Evolutionary conservation across 2,113 vertebrate genomes (phyloP), one percentile per base, ranked within the genome.

Genomic region (Tetrax tetrax): DNA sequence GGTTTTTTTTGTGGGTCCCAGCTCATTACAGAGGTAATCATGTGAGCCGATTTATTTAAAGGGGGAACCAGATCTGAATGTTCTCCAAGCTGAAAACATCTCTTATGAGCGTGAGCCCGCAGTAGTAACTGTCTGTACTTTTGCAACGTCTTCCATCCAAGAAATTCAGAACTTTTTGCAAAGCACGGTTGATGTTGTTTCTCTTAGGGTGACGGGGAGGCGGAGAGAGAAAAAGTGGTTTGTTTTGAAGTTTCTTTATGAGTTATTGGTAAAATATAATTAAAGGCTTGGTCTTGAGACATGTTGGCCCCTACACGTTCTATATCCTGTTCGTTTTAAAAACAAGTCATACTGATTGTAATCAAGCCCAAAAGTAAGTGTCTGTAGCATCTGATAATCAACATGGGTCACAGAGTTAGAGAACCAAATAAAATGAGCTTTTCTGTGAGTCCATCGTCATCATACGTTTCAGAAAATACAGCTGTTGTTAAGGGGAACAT

Each of bases 11-110:
- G 85, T 57, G 77, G 74, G 77, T 79, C 84, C 87, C 89, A 87
- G 66, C 87, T 92, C 89, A 87, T 95, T 91, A 87, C 80, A 70
- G 83, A 76, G 50, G 50, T 82, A 93, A 93, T 65, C 83, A 76
- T 38, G 82, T 76, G 41, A 96, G 66, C 25, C 61, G 28, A 24
- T 84, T 89, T 71, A 57, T 94, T 89, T 82, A 72, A 90, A 91
- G 54, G 81, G 75, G 53, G 41, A 88, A 63, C 64, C 51, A 35
- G 90, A 84, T 82, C 89, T 89, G 94, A 95, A 82, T 87, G 87
- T 89, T 93, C 87, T 85, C 66, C 75, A 63, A 21, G 74, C 78
- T 25, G 12, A 85, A 90, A 89, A 45, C 83, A 80, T 60, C 65
- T 84, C 76, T 89, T 79, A 75, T 1, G 18, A 87, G 83, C 61